Evolutionary conservation across 2,113 vertebrate species (phyloP).

Genomic region (Theropithecus gelada): DNA sequence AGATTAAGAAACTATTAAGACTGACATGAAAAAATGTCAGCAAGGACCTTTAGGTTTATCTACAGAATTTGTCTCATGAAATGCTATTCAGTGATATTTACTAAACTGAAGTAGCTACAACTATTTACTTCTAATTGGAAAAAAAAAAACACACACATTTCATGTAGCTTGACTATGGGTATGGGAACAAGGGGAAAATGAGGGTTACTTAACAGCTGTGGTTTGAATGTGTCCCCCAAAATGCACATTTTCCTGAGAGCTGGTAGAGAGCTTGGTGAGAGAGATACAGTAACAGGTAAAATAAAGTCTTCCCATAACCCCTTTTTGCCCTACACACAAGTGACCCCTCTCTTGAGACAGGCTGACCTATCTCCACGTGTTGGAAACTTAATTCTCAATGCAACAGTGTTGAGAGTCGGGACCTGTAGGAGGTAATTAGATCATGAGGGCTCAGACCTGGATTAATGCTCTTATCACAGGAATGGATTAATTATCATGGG

Average conservation of each 20-base stretch:
- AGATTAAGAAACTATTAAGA: not conserved
- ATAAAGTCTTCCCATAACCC: not conserved
- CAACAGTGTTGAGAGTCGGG: not conserved
- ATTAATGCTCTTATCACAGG: not conserved
- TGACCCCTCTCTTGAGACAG: not conserved
- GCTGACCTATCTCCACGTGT: not conserved
- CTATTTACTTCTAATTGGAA: not conserved
- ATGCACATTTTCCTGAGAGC: not conserved
- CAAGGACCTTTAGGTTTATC: not conserved
- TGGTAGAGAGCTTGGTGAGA: not conserved
- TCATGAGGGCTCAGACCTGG: not conserved
- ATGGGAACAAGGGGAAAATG: not conserved
- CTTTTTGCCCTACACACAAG: not conserved
- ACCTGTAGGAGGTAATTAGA: not conserved
- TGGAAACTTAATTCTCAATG: not conserved
- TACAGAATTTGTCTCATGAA: constrained; percentile 1
- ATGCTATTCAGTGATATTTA: not conserved
- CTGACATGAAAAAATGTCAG: not conserved
- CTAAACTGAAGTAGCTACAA: constrained; percentile 28
- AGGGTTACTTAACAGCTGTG: not conserved
- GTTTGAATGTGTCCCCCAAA: not conserved
- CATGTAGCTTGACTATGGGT: not conserved
- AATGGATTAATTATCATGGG: not conserved
- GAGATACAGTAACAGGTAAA: not conserved
- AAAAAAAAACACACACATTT: not conserved